Evolutionary conservation across 2,113 vertebrate species (phyloP), one percentile per base, ranked within the genome.

Genomic region (Mellivora capensis): DNA sequence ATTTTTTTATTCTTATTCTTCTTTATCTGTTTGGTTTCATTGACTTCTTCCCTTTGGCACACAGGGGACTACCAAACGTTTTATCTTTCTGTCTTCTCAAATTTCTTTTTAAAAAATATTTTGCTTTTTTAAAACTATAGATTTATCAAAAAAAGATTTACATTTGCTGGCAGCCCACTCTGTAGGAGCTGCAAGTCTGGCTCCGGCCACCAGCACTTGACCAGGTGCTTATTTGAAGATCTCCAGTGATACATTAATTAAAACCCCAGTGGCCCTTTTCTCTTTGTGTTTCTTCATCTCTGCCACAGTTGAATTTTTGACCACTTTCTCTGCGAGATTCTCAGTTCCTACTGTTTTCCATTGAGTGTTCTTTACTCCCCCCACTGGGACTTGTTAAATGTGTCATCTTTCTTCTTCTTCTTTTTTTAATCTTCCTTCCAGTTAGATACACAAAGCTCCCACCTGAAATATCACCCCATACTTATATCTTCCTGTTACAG

Each of bases 241-340:
- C 34, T 37, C 61, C 61, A 59, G 0, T 44, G 54, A 74, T 52
- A 29, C 23, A 52, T 44, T 49, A 83, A 93, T 87, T 90, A 85
- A 77, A 86, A 94, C 47, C 25, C 39, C 20, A 76, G 59, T 72
- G 44, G 37, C 29, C 29, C 11, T 64, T 42, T 34, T 82, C 44
- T 76, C 29, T 85, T 47, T 94, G 67, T 47, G 13, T 84, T 87
- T 15, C 39, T 77, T 91, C 57, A 49, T 96, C 31, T 64, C 69
- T 91, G 52, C 80, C 18, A 72, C 52, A 90, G 5, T 90, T 69
- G 37, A 95, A 90, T 59, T 44, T 27, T 59, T 96, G 42, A 83
- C 37, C 47, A 79, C 79, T 90, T 74, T 96, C 69, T 85, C 23
- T 62, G 81, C 92, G 67, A 95, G 86, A 83, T 96, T 69, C n/a